A percentile compares a stretch with the other conserved stretches of the same genome.
Conservation (phyloP, 2,797 vertebrate genomes). For the Trachurus trachurus region DNA sequence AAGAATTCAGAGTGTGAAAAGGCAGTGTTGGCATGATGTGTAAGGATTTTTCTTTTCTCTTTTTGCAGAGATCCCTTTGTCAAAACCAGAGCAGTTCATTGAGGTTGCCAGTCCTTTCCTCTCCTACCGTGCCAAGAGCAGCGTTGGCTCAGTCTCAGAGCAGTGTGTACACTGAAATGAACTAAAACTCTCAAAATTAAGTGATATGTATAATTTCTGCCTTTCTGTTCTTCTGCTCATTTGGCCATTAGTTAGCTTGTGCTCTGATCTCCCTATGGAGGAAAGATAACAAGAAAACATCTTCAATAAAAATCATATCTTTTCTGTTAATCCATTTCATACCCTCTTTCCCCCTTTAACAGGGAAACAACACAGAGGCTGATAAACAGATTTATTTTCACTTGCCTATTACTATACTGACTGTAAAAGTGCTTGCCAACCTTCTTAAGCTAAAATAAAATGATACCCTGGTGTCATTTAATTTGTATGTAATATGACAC, state of each 20-base stretch:
- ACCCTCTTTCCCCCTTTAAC: neutral
- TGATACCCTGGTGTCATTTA: neutral
- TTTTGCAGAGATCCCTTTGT: slow-evolving; percentile 82
- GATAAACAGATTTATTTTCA: neutral
- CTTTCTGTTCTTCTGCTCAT: neutral
- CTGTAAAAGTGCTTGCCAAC: neutral
- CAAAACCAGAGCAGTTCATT: slow-evolving; percentile 89
- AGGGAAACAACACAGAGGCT: neutral
- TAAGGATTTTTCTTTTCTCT: slow-evolving; percentile 35
- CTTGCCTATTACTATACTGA: neutral
- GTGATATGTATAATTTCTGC: slow-evolving; percentile 16
- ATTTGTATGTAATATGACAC: slow-evolving; percentile 17
- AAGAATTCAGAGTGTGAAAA: slow-evolving; percentile 44
- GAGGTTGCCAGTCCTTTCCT: slow-evolving; percentile 92
- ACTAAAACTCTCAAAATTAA: slow-evolving; percentile 33
- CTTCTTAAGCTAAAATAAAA: slow-evolving; percentile 8
- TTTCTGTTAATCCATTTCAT: neutral
- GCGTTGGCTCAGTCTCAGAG: slow-evolving; percentile 69
- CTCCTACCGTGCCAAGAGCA: slow-evolving; percentile 77
- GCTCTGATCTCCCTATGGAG: slow-evolving; percentile 18
- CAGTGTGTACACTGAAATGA: slow-evolving; percentile 80
- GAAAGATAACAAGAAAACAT: neutral
- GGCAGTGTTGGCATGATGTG: slow-evolving; percentile 48
- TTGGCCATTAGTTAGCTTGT: slow-evolving; percentile 13
- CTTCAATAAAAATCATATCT: neutral